Conservation (phyloP, 2,888 invertebrate genomes). For the Rhamphomyia laevipes region DNA sequence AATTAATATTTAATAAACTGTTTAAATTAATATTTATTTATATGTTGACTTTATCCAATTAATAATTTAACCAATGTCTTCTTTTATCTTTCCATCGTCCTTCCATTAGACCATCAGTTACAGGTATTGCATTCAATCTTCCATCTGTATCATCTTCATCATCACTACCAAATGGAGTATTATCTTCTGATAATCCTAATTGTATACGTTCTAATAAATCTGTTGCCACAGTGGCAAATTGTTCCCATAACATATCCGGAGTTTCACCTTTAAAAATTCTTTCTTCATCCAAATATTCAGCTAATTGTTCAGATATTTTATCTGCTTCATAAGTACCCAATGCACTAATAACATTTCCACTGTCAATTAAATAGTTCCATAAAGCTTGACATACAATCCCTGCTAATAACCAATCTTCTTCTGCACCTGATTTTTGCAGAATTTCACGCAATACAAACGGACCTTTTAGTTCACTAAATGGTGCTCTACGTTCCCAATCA, state of each 20-base stretch:
- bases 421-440: slow-evolving; percentile 43
- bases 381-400: slow-evolving; percentile 62
- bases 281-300: slow-evolving; percentile 49
- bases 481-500: slow-evolving; percentile 42
- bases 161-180: not conserved
- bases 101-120: not conserved
- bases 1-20: no score
- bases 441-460: slow-evolving; percentile 43
- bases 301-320: slow-evolving; percentile 41
- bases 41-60: not conserved
- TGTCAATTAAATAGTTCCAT: slow-evolving; percentile 57
- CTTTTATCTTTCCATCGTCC: not conserved
- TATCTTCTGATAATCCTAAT: slow-evolving; percentile 10
- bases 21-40: no score
- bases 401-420: slow-evolving; percentile 56
- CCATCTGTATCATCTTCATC: not conserved
- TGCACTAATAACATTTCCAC: slow-evolving; percentile 38
- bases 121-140: not conserved
- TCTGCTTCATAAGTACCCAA: slow-evolving; percentile 42
- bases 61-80: not conserved
- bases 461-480: slow-evolving; percentile 43
- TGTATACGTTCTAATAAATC: slow-evolving; percentile 51
- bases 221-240: slow-evolving; percentile 60
- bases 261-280: slow-evolving; percentile 38
- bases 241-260: slow-evolving; percentile 50